Evolutionary conservation across 2,888 invertebrate genomes (phyloP), one percentile per base, ranked within the genome.

Genomic region (Embidobia sp.): DNA sequence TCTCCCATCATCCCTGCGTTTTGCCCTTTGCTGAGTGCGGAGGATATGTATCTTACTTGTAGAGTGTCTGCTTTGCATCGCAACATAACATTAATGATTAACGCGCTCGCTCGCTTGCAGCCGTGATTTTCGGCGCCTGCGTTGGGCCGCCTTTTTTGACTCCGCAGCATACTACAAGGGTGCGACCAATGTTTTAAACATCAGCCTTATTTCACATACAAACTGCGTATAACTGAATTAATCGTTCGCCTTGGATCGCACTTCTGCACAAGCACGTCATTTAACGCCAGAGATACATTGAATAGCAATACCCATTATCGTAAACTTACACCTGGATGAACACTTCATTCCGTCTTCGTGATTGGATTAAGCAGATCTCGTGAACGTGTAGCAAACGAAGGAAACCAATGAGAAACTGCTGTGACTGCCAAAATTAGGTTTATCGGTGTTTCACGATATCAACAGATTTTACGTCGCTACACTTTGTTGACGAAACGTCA

Each of bases 261-360:
- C 59, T 49, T 53, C 59, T 57, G 49, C 59, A 42, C 48, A 55
- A 69, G 61, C 40, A 79, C 59, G 74, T 83, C 82, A 84, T 86
- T 86, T 83, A 84, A 84, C 82, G 83, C 73, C 81, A 82, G 83
- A 82, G 82, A 82, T 81, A 82, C 83, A 82, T 81, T 81, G 83
- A 85, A 85, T 85, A 80, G 86, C 82, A 81, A 84, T 86, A 84
- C 82, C 82, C 82, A 86, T 86, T 85, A 85, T 84, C 85, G 82
- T 80, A 78, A 78, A 83, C 82, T 85, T 84, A 85, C 83, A 82
- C 80, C 80, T 81, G 82, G 84, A 83, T 79, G 83, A 82, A 82
- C 83, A 82, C 79, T 72, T 66, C 80, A 67, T 77, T 80, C 83
- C 80, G 82, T 82, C 82, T 80, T 80, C 81, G 78, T 84, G 85